Percentiles rank a stretch among this genome's conserved stretches.
phyloP scores from a whole-genome alignment of 2,113 vertebrate genomes.

The Suricata suricatta region DNA sequence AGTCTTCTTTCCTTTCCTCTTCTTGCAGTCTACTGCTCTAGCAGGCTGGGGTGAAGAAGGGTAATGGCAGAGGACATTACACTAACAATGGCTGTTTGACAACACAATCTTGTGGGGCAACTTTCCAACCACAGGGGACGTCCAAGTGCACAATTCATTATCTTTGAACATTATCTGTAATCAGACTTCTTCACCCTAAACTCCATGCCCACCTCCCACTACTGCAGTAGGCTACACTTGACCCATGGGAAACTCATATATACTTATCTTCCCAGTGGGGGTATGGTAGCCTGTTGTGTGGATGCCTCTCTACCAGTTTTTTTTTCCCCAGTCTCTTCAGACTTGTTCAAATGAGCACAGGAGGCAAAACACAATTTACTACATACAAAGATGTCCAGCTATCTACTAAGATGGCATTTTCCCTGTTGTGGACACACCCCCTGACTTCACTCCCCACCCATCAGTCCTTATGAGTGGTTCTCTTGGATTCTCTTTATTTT shows the following conservation, averaged over 20 bases:
- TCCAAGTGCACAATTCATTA: not conserved
- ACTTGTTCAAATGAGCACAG: not conserved
- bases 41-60: not conserved
- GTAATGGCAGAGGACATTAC: not conserved
- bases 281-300: not conserved
- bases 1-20: not conserved
- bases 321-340: not conserved
- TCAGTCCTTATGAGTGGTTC: not conserved
- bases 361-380: not conserved
- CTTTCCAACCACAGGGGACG: not conserved
- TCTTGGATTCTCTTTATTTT: not conserved
- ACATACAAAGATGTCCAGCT: not conserved
- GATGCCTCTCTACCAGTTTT: not conserved
- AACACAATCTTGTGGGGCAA: not conserved
- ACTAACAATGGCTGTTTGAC: not conserved
- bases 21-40: not conserved
- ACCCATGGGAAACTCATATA: not conserved
- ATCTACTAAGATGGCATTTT: not conserved
- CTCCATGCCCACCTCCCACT: not conserved
- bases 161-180: not conserved
- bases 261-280: not conserved
- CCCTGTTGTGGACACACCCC: not conserved
- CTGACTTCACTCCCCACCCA: too few species aligned
- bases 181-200: too few species aligned
- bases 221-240: not conserved